Conservation (phyloP, 2,888 invertebrate genomes). For the Trichogramma dendrolimi region DNA sequence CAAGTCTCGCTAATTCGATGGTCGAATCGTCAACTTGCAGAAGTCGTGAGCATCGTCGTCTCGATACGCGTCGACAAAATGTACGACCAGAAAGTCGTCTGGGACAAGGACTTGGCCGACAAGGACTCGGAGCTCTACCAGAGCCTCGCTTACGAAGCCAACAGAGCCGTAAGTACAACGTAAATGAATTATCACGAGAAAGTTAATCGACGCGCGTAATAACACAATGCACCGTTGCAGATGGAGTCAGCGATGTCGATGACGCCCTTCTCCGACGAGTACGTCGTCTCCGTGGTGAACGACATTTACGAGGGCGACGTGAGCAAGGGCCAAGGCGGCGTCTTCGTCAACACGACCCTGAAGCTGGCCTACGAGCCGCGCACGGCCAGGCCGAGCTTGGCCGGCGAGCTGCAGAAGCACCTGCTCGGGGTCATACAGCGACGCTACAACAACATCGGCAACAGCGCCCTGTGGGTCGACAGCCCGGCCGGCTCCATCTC, state of each 20-base stretch:
- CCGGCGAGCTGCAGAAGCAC: conserved; percentile 77
- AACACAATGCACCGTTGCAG: conserved; percentile 53
- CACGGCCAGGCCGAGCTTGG: conserved; percentile 59
- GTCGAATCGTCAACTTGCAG: conserved; percentile 27
- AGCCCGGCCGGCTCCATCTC: conserved; percentile 76
- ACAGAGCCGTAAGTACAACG: conserved; percentile 70
- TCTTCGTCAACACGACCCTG: conserved; percentile 81
- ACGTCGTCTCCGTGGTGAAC: conserved; percentile 76
- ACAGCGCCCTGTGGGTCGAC: conserved; percentile 80
- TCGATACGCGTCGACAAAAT: conserved; percentile 78
- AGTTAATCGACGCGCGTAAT: neutral
- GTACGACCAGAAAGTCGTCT: conserved; percentile 73
- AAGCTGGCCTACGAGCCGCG: conserved; percentile 57
- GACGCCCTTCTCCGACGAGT: conserved; percentile 86
- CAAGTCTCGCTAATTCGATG: neutral
- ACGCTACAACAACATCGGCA: conserved; percentile 82
- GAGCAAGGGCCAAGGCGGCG: conserved; percentile 65
- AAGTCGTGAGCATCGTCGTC: conserved; percentile 73
- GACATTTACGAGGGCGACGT: conserved; percentile 71
- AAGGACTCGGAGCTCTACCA: conserved; percentile 76
- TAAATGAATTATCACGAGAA: neutral
- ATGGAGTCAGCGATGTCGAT: conserved; percentile 88
- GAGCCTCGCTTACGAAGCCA: conserved; percentile 78
- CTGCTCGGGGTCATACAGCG: conserved; percentile 77
- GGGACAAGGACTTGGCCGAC: conserved; percentile 72